Evolutionary conservation across 2,113 vertebrate genomes (phyloP), one percentile per base, ranked within the genome.

Genomic region (Campylomormyrus tamandua): DNA sequence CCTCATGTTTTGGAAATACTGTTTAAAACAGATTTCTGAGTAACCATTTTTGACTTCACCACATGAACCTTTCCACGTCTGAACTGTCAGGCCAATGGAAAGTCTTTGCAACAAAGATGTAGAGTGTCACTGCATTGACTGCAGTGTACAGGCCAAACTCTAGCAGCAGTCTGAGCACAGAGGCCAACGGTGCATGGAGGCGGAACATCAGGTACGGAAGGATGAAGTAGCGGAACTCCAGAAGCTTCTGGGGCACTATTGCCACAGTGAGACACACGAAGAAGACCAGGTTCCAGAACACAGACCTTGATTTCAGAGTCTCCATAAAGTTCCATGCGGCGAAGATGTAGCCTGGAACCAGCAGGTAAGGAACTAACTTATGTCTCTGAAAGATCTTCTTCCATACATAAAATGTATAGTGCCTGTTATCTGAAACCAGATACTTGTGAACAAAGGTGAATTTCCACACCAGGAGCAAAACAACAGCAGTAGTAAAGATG

Each of bases 221-320:
- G 91, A 99, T 98, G 91, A 99, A 99, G 92, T 99, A 99, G 92
- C 98, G 96, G 87, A 99, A 99, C 93, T 99, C 98, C 83, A 99
- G 92, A n/a, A 99, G 94, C 91, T 97, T 97, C 91, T 99, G 98
- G 88, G 98, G 98, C 88, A 99, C 95, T 0, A 94, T 97, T 80
- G 96, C 95, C 2, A 93, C 93, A 90, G 95, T 48, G 21, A 99
- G 92, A 93, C 98, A 99, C 0, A 91, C 84, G 91, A 96, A 94
- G 94, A 98, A 99, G 42, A 96, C 94, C 91, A 98, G 92, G 48
- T 92, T 96, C 98, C 98, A 99, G 92, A 99, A 98, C 83, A 97
- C 15, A 0, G 98, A 97, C 92, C 97, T 98, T 3, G 96, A 95
- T 92, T 95, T 97, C n/a, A 99, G 90, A 0, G 95, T 94, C 92